Conservation (phyloP, 2,113 vertebrate genomes). For the Chaenogobius annularis region DNA sequence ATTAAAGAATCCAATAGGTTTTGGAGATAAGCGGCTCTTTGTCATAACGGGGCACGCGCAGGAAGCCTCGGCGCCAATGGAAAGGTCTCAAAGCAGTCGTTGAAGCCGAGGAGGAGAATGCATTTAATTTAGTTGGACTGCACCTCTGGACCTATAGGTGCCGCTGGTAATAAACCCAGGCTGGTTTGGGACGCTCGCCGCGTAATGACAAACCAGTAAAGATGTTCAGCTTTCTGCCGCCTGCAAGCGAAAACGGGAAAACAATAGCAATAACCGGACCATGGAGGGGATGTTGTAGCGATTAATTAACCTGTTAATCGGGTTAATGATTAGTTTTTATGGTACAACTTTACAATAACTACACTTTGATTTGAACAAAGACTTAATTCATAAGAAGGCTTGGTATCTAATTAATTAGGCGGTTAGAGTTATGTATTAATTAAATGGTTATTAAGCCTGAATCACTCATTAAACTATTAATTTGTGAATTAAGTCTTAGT, state of each 20-base stretch:
- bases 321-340: no score
- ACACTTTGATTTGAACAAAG: no score
- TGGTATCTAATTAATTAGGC: no score
- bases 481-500: no score
- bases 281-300: no score
- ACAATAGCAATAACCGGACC: background rate
- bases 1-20: conserved; percentile 33
- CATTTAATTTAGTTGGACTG: conserved; percentile 34
- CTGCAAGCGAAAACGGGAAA: background rate
- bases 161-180: conserved; percentile 10
- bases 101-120: conserved; percentile 18
- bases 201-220: conserved; percentile 7
- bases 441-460: no score
- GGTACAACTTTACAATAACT: no score
- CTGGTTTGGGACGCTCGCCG: background rate
- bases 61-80: conserved; percentile 25
- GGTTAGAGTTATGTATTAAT: no score
- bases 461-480: no score
- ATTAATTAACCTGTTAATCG: no score
- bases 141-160: conserved; percentile 3
- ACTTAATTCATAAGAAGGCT: no score
- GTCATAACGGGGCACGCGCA: conserved; percentile 40
- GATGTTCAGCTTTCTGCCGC: background rate
- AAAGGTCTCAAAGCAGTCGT: conserved; percentile 35
- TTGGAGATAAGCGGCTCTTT: conserved; percentile 39